Evolutionary conservation across 2,888 invertebrate genomes (phyloP).

Genomic region (Aleiodes leptofemur): DNA sequence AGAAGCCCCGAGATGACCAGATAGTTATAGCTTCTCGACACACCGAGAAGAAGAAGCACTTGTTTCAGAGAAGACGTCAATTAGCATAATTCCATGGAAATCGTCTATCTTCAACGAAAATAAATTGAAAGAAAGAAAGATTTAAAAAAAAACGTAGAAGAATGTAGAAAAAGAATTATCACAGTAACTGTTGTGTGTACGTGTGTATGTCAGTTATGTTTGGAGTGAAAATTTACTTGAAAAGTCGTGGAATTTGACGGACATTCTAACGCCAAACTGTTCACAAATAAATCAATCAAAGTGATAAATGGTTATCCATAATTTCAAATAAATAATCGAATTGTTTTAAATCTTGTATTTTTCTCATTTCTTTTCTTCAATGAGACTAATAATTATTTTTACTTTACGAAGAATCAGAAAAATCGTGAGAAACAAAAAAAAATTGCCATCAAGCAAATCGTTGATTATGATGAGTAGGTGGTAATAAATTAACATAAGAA

Average conservation of each 20-base stretch:
- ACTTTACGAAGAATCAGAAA: constrained; percentile 2
- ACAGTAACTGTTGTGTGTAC: not conserved
- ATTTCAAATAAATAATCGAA: constrained; percentile 12
- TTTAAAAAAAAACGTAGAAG: constrained; percentile 34
- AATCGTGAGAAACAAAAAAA: constrained; percentile 28
- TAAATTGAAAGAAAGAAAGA: constrained; percentile 49
- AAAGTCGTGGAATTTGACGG: constrained; percentile 58
- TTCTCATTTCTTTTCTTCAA: not conserved
- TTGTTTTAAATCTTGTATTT: not conserved
- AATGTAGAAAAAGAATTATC: constrained; percentile 43
- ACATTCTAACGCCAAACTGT: constrained; percentile 1
- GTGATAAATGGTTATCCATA: constrained; percentile 2
- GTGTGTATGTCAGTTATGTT: constrained; percentile 34
- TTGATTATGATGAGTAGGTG: constrained; percentile 12
- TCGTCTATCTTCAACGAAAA: constrained; percentile 64
- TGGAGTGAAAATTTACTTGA: constrained; percentile 61
- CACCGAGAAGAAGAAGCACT: constrained; percentile 51
- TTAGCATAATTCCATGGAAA: constrained; percentile 73
- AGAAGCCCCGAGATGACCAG: constrained; percentile 36
- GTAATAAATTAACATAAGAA: constrained; percentile 30
- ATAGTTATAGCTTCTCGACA: constrained; percentile 43
- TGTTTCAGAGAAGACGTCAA: constrained; percentile 66
- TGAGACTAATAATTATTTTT: not conserved
- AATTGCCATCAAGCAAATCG: not conserved
- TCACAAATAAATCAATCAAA: constrained; percentile 18